phyloP scores from a whole-genome alignment of 1,140 invertebrate species.

The Acromyrmex charruanus region DNA sequence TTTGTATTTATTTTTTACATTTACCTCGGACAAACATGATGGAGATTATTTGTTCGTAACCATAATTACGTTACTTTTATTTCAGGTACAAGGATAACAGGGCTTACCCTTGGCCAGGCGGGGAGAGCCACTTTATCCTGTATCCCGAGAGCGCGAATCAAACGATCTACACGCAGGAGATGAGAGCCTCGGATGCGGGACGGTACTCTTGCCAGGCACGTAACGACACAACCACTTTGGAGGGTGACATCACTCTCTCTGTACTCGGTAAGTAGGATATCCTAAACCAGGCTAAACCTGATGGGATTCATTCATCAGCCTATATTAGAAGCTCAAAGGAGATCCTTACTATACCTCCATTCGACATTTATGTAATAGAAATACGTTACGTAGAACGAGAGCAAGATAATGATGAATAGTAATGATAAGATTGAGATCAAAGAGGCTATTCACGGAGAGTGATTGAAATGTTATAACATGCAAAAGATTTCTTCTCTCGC shows the following conservation, averaged over 20 bases:
- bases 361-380: slow-evolving; percentile 35
- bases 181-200: slow-evolving; percentile 89
- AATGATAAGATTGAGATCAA: neutral
- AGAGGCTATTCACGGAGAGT: neutral
- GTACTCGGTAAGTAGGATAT: slow-evolving; percentile 88
- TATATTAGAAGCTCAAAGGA: slow-evolving; percentile 43
- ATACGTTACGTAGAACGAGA: neutral
- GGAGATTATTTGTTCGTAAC: neutral
- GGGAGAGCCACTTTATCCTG: slow-evolving; percentile 90
- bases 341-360: neutral
- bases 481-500: neutral
- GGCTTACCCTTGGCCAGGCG: slow-evolving; percentile 91
- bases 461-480: neutral
- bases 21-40: neutral
- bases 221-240: slow-evolving; percentile 90
- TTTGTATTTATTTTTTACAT: slow-evolving; percentile 1
- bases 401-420: neutral
- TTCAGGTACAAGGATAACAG: slow-evolving; percentile 92
- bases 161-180: slow-evolving; percentile 91
- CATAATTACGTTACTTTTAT: slow-evolving; percentile 57
- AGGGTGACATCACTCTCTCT: slow-evolving; percentile 89
- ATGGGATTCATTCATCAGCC: slow-evolving; percentile 52
- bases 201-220: slow-evolving; percentile 91
- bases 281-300: slow-evolving; percentile 31
- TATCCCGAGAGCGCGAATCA: slow-evolving; percentile 93